Evolutionary conservation across 2,113 vertebrate genomes (phyloP).

Genomic region (Psammodynastes pulverulentus): DNA sequence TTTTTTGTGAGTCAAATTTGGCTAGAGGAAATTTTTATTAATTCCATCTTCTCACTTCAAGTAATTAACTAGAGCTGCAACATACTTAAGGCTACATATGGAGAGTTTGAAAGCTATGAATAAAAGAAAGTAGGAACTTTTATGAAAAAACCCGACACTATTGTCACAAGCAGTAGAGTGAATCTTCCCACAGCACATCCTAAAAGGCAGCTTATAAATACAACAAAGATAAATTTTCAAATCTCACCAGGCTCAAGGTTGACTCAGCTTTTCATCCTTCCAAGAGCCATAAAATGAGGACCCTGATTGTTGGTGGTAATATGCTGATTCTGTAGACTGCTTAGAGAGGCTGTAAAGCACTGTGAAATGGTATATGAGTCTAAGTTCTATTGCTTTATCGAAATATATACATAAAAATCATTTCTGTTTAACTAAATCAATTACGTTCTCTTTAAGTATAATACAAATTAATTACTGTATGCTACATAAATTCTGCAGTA

Average conservation of each 20-base stretch:
- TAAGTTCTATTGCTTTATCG: no score
- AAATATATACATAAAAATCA: accelerated
- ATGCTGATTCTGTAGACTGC: no score
- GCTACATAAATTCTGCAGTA: neutral
- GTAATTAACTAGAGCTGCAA: neutral
- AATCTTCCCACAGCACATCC: no score
- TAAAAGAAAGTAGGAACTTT: neutral
- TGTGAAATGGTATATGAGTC: no score
- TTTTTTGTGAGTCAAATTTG: neutral
- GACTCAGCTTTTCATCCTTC: no score
- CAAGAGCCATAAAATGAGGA: no score
- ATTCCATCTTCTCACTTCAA: neutral
- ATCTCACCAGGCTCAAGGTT: no score
- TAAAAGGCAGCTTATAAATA: no score
- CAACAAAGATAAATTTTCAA: no score
- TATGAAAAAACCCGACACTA: neutral
- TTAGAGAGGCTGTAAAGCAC: no score
- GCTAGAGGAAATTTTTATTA: neutral
- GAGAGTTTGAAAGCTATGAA: neutral
- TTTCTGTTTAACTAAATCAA: neutral
- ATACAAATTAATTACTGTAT: constrained; percentile 7
- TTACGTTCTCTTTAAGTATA: constrained; percentile 15
- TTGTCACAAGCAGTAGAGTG: neutral
- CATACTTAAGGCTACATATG: neutral
- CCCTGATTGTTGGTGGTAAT: no score